Base-by-base conservation (phyloP, 2,113 vertebrate genomes). In the Hippoglossus stenolepis region DNA sequence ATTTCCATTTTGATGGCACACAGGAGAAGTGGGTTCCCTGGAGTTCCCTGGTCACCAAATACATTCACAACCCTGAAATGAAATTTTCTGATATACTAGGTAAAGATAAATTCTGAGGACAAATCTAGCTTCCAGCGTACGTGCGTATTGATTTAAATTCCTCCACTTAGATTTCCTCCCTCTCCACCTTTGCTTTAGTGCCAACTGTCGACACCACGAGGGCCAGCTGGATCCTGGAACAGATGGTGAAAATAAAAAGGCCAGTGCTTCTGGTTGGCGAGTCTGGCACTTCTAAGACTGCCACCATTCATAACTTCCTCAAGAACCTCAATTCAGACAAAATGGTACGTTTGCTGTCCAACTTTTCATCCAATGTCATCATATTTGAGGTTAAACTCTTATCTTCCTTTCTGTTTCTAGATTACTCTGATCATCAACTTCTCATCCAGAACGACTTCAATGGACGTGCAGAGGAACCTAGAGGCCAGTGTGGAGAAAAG, bases 201-300 rank as follows among this genome's bases (percentile, higher is more conserved):
- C 98, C 97, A 31, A 99, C 98, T 0, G 94, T 97, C 65, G 98
- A 99, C 28, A 98, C 98, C 0, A 96, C 95, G 0, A 95, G 96
- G 43, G 93, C 94, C 9, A 95, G 89, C 45, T 99, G 98, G 98
- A 85, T 97, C 21, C 85, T 99, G 77, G 95, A 96, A n/a, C 96
- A 97, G 80, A 96, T 97, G 97, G 94, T 97, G 4, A 97, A 95
- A 88, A 94, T 94, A 24, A 97, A 96, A 79, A 94, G 91, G 2
- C 96, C 97, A 0, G 94, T 98, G 67, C 91, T 98, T 23, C 91
- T 98, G n/a, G 97, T 99, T 7, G 98, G 98, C 59, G 97, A 98
- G 88, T 98, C 96, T 0, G 98, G 98, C 17, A 98, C 98, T 20
- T 99, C 97, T 18, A 99, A 99, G 89, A 99, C 98, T 5, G 96